A percentile compares a stretch with the other conserved stretches of the same genome.
phyloP scores from a whole-genome alignment of 2,113 vertebrate species.

The Caranx ignobilis region DNA sequence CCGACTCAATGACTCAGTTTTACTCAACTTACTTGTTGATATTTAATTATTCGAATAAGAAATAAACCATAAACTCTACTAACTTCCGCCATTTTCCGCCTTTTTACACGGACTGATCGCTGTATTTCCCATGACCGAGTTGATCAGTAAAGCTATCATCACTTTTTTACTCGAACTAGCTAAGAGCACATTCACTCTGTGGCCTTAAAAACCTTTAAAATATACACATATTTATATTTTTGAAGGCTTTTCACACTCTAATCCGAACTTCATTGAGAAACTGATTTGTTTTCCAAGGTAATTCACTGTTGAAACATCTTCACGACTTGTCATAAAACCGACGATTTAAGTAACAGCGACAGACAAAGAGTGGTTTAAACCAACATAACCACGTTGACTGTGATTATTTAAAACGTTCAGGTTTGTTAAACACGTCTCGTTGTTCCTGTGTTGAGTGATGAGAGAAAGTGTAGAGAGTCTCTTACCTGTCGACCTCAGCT shows the following conservation, averaged over 20 bases:
- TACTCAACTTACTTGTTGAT: too few species aligned
- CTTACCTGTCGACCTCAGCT: slow-evolving; percentile 56
- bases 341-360: not conserved
- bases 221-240: not conserved
- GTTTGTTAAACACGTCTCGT: not conserved
- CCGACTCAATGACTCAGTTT: too few species aligned
- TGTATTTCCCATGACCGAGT: not conserved
- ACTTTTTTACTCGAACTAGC: too few species aligned
- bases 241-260: not conserved
- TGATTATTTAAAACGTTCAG: not conserved
- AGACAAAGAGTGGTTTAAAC: not conserved
- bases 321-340: not conserved
- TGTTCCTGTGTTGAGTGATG: not conserved
- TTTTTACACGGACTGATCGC: not conserved
- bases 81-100: slow-evolving; percentile 45
- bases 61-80: not conserved
- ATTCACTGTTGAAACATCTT: not conserved
- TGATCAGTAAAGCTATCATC: not conserved
- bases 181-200: not conserved
- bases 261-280: not conserved
- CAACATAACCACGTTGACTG: not conserved
- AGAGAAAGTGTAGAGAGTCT: fast-evolving
- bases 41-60: not conserved
- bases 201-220: not conserved
- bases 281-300: not conserved